Conservation (phyloP, 2,797 vertebrate genomes). For the Strix occidentalis region DNA sequence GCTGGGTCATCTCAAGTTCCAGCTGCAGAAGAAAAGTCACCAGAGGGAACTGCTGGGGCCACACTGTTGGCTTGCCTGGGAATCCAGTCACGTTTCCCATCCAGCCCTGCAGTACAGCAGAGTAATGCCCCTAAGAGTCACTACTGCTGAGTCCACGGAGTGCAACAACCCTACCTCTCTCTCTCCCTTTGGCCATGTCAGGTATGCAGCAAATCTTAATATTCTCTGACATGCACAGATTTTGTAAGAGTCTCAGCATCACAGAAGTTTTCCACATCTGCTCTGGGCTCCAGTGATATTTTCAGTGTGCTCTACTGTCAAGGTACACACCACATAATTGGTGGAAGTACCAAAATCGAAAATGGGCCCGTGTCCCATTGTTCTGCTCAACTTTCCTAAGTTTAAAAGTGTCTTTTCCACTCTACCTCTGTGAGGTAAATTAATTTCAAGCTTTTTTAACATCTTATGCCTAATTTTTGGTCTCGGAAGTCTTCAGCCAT, state of each 20-base stretch:
- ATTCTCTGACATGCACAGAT: neutral
- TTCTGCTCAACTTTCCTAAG: neutral
- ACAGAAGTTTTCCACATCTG: neutral
- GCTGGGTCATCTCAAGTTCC: neutral
- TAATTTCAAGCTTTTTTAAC: neutral
- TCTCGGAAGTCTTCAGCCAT: neutral
- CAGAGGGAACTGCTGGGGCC: neutral
- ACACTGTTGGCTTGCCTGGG: neutral
- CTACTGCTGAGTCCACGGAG: neutral
- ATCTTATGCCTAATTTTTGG: neutral
- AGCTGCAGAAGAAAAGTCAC: neutral
- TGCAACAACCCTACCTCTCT: neutral
- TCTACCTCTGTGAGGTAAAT: neutral
- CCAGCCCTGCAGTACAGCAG: neutral
- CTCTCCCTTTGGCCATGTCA: neutral
- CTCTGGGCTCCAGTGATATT: neutral
- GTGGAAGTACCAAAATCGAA: neutral
- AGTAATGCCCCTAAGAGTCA: neutral
- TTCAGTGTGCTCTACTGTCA: neutral
- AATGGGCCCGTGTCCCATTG: no score
- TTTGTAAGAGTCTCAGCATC: neutral
- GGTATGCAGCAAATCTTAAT: neutral
- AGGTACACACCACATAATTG: rapidly evolving
- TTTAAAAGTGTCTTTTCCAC: neutral
- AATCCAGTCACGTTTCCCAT: neutral